phyloP scores from a whole-genome alignment of 2,888 invertebrate genomes.

The Hypomecis atomaria region DNA sequence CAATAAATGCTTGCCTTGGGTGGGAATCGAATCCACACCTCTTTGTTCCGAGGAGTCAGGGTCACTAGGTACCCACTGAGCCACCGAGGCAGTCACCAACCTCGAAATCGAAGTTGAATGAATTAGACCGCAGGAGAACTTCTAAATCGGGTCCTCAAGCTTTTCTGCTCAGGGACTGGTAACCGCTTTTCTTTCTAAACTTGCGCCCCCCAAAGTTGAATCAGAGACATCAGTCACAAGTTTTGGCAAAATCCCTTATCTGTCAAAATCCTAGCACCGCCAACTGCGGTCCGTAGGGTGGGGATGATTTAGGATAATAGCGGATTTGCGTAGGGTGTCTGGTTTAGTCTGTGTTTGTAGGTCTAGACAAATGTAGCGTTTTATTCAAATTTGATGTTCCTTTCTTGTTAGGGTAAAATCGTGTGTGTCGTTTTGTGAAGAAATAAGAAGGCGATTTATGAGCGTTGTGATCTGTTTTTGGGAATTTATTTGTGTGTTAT shows the following conservation, averaged over 20 bases:
- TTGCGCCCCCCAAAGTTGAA: constrained; percentile 48
- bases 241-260: constrained; percentile 76
- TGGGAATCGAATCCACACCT: no score
- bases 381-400: constrained; percentile 11
- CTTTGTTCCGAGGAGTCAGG: no score
- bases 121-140: no score
- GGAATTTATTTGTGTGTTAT: neutral
- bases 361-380: neutral
- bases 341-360: constrained; percentile 5
- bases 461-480: neutral
- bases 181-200: constrained; percentile 38
- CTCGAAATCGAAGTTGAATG: no score
- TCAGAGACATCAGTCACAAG: constrained; percentile 76
- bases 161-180: neutral
- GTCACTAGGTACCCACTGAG: no score
- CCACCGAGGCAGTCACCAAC: no score
- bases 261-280: constrained; percentile 72
- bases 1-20: no score
- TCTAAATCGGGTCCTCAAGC: no score
- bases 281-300: constrained; percentile 61
- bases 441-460: neutral
- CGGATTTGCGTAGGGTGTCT: constrained; percentile 23
- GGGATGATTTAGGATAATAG: constrained; percentile 41
- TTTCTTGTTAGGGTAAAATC: neutral
- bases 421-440: neutral